A percentile compares a stretch with the other conserved stretches of the same genome.
Conservation (phyloP, 2,888 invertebrate genomes). For the Serrognathus titanus region DNA sequence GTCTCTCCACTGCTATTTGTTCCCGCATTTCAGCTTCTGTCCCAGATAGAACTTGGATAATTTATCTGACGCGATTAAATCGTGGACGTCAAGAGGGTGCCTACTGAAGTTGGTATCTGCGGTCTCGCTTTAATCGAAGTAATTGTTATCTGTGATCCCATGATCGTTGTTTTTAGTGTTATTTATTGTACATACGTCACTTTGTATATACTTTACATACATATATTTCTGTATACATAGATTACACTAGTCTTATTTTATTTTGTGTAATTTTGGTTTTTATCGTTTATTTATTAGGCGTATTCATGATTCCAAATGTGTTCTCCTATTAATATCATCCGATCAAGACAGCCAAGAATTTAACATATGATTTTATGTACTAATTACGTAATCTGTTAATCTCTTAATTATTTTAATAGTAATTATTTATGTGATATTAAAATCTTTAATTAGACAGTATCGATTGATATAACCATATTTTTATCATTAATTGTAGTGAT, state of each 20-base stretch:
- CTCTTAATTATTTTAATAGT: conserved; percentile 3
- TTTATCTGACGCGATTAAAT: neutral
- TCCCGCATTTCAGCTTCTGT: conserved; percentile 81
- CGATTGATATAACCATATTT: too few species aligned
- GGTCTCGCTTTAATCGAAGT: too few species aligned
- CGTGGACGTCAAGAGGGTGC: too few species aligned
- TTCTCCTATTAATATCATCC: too few species aligned
- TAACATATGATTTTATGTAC: conserved; percentile 9
- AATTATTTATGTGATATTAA: conserved; percentile 5
- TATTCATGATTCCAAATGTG: too few species aligned
- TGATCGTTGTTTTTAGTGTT: too few species aligned
- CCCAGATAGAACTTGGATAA: conserved; percentile 54
- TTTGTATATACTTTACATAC: neutral
- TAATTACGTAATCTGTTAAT: neutral
- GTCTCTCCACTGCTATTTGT: conserved; percentile 85
- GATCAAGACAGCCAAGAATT: conserved; percentile 11
- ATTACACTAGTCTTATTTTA: neutral
- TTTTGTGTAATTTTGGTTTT: neutral
- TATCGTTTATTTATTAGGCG: too few species aligned
- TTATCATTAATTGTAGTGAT: too few species aligned
- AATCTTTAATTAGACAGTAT: neutral
- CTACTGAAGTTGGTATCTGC: too few species aligned
- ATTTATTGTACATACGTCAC: neutral
- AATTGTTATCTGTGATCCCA: too few species aligned
- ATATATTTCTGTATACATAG: neutral